phyloP scores from a whole-genome alignment of 2,888 invertebrate genomes.

The Didymodactylos carnosus region DNA sequence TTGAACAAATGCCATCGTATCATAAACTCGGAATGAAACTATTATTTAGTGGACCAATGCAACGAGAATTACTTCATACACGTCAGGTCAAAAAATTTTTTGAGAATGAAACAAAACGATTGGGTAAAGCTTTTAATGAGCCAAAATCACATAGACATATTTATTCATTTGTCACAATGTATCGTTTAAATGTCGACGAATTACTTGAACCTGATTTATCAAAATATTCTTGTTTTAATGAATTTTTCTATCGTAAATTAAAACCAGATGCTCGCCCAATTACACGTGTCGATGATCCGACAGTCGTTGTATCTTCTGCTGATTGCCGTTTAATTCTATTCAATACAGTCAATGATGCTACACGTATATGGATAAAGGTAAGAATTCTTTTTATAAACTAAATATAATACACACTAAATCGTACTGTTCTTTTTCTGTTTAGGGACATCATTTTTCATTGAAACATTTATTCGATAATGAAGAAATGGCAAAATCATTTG shows the following conservation, averaged over 20 bases:
- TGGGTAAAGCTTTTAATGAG: not conserved
- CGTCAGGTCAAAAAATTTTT: not conserved
- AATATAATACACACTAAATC: too few species aligned
- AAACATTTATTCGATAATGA: not conserved
- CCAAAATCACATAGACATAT: not conserved
- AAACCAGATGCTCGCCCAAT: slow-evolving; percentile 56
- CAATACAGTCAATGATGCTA: not conserved
- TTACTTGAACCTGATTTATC: not conserved
- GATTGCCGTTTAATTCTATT: not conserved
- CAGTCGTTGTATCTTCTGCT: not conserved
- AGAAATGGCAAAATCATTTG: not conserved
- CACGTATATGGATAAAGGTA: not conserved
- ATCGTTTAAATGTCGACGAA: not conserved
- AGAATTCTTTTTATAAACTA: too few species aligned
- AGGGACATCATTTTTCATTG: not conserved
- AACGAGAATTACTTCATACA: not conserved
- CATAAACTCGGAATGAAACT: not conserved
- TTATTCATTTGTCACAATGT: not conserved
- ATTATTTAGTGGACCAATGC: not conserved
- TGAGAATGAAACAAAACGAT: not conserved
- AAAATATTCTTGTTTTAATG: slow-evolving; percentile 26
- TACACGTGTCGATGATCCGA: slow-evolving; percentile 35
- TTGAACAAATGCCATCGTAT: not conserved
- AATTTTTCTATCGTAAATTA: slow-evolving; percentile 65
- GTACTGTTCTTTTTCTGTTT: too few species aligned